phyloP scores from a whole-genome alignment of 2,888 invertebrate genomes.

The Esperia sulphurella region DNA sequence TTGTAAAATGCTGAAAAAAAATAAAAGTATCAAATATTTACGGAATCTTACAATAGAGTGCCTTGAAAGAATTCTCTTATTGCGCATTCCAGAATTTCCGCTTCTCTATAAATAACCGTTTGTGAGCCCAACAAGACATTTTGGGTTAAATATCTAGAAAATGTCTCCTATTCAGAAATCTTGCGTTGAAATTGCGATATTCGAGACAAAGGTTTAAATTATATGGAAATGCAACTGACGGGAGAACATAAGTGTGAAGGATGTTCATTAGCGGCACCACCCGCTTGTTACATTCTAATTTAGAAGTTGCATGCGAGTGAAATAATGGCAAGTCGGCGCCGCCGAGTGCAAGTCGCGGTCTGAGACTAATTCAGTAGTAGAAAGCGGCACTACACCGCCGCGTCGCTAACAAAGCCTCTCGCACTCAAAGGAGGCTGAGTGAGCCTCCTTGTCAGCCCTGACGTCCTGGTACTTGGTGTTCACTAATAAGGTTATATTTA shows the following conservation, averaged over 20 bases:
- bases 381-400: slow-evolving; percentile 22
- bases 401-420: slow-evolving; percentile 40
- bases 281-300: slow-evolving; percentile 8
- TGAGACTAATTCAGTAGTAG: slow-evolving; percentile 28
- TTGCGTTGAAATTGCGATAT: too few species aligned
- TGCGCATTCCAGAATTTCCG: too few species aligned
- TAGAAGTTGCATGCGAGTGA: slow-evolving; percentile 1
- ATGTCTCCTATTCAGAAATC: too few species aligned
- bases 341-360: not conserved
- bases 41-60: too few species aligned
- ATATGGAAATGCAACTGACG: too few species aligned
- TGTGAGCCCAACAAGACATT: too few species aligned
- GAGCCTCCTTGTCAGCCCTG: slow-evolving; percentile 29
- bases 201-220: too few species aligned
- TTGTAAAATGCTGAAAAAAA: not conserved
- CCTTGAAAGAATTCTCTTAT: too few species aligned
- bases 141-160: too few species aligned
- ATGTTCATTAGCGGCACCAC: slow-evolving; percentile 1
- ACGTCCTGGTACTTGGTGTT: slow-evolving; percentile 30
- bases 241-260: not conserved
- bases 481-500: not conserved
- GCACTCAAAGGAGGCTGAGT: slow-evolving; percentile 27
- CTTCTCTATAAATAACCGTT: too few species aligned
- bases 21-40: too few species aligned
- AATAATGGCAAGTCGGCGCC: slow-evolving; percentile 2